Conservation (phyloP, 2,113 vertebrate species). For the Lethenteron reissneri region DNA sequence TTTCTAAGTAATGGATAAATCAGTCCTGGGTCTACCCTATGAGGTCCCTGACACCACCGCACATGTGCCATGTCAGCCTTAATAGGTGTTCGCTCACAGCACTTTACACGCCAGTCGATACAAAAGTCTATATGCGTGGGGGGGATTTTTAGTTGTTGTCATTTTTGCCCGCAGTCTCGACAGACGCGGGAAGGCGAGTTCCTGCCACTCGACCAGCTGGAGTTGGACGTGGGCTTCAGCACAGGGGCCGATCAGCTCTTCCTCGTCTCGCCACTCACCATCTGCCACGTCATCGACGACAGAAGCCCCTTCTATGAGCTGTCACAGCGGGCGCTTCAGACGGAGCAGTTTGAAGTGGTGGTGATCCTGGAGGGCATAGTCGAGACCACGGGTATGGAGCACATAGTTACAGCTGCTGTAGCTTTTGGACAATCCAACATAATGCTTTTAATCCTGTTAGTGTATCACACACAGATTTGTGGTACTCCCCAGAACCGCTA, state of each 20-base stretch:
- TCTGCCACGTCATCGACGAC: slow-evolving; percentile 57
- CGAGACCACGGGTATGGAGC: slow-evolving; percentile 45
- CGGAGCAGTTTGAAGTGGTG: slow-evolving; percentile 60
- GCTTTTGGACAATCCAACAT: too few species aligned
- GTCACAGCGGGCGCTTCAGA: slow-evolving; percentile 48
- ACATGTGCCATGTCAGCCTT: too few species aligned
- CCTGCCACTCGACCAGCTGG: slow-evolving; percentile 56
- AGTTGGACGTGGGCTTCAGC: slow-evolving; percentile 61
- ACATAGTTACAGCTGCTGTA: too few species aligned
- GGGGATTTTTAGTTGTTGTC: neutral
- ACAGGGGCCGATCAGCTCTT: slow-evolving; percentile 66
- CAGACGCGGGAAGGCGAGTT: slow-evolving; percentile 70
- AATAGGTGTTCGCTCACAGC: too few species aligned
- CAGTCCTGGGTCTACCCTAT: neutral
- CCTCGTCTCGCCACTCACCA: slow-evolving; percentile 56
- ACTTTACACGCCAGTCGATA: too few species aligned
- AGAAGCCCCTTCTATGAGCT: slow-evolving; percentile 60
- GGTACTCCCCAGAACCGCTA: too few species aligned
- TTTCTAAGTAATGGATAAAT: neutral
- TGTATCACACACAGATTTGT: too few species aligned
- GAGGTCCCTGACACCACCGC: neutral
- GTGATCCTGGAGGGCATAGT: slow-evolving; percentile 70
- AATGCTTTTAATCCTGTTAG: too few species aligned
- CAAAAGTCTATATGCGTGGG: too few species aligned
- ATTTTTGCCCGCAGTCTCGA: slow-evolving; percentile 32